phyloP scores from a whole-genome alignment of 2,888 invertebrate genomes.

The Chirona hameri region DNA sequence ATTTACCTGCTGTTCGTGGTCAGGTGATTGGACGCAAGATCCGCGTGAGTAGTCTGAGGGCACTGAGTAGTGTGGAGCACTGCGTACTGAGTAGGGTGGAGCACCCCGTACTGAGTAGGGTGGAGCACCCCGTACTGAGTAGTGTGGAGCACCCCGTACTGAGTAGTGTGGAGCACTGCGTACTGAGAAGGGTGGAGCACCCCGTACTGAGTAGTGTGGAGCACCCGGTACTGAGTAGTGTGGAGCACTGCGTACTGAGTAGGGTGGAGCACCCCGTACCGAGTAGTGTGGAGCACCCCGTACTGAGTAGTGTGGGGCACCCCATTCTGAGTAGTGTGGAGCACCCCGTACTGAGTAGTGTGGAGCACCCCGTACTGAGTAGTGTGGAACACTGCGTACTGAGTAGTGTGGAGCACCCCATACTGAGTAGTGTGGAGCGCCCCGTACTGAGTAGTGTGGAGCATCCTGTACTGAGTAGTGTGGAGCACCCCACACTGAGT shows the following conservation, averaged over 20 bases:
- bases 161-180: not conserved
- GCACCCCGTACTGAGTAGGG: not conserved
- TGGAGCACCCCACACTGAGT: not conserved
- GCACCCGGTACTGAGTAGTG: too few relatives aligned
- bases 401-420: not conserved
- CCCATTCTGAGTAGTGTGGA: not conserved
- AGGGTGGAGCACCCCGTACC: not conserved
- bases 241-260: not conserved
- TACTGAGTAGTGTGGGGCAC: not conserved
- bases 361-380: too few relatives aligned
- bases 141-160: too few relatives aligned
- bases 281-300: too few relatives aligned
- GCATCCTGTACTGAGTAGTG: not conserved
- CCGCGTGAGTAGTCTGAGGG: not conserved
- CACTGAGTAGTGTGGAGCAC: not conserved
- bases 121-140: not conserved
- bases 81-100: not conserved
- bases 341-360: not conserved
- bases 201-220: not conserved
- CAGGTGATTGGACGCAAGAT: not conserved
- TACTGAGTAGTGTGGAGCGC: not conserved
- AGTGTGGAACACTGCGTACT: not conserved
- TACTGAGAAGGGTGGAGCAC: not conserved
- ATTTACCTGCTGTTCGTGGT: not conserved
- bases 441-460: too few relatives aligned